Percentiles rank a stretch among this genome's conserved stretches.
Evolutionary conservation across 2,113 vertebrate genomes (phyloP).

Genomic region (Todiramphus saurophagus): DNA sequence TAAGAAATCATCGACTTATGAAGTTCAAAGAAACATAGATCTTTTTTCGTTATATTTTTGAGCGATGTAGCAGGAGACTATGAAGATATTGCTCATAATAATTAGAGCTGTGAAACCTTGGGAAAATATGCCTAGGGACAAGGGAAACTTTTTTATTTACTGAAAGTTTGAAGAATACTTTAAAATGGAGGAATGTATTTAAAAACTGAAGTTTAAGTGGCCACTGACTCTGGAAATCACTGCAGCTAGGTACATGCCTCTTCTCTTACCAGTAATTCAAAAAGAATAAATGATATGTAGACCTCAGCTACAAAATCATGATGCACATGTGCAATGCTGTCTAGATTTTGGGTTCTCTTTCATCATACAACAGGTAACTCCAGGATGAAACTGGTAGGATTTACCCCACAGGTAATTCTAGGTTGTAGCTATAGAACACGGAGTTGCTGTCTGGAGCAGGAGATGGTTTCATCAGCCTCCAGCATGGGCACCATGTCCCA

Average conservation of each 20-base stretch:
- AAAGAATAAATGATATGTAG: background rate
- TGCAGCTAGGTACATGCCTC: background rate
- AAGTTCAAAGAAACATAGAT: slow-evolving; percentile 59
- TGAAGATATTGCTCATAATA: slow-evolving; percentile 2
- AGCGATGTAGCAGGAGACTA: background rate
- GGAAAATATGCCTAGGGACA: background rate
- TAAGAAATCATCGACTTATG: slow-evolving; percentile 45
- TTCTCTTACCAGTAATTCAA: background rate
- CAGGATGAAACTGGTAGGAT: background rate
- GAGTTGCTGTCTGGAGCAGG: background rate
- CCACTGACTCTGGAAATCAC: background rate
- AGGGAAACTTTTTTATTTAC: slow-evolving; percentile 5
- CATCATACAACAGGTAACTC: background rate
- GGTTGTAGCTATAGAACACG: background rate
- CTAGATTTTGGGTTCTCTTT: background rate
- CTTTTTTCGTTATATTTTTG: slow-evolving; percentile 16
- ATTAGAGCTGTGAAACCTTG: slow-evolving; percentile 31
- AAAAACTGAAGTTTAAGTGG: background rate
- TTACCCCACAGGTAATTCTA: background rate
- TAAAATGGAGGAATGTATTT: background rate
- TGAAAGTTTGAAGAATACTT: background rate
- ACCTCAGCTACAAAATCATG: background rate
- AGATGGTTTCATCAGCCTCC: background rate
- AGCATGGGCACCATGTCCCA: accelerated
- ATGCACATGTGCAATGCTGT: no score